A percentile compares a stretch with the other conserved stretches of the same genome.
These are phyloP conservation scores for Podarcis siculus DNA, from an alignment of 2,797 vertebrate species.

Conservation along the genomic window DNA sequence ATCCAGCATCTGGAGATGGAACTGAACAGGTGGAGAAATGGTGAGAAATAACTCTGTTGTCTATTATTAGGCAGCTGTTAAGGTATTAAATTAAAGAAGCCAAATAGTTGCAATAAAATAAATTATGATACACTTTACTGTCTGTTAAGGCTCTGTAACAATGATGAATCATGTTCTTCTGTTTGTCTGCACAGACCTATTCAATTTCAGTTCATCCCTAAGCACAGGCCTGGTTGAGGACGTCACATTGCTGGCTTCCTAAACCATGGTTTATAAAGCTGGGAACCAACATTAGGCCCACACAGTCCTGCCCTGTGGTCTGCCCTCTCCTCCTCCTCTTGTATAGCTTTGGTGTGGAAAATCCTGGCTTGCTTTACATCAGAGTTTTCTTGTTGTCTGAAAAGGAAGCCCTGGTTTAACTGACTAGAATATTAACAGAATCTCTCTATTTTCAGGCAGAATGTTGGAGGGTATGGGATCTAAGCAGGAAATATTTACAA, in stretches of 20 bases:
- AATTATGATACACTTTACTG: background rate
- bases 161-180: background rate
- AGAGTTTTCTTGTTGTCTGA: background rate
- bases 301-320: background rate
- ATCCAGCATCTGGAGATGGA: slow-evolving; percentile 93
- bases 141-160: background rate
- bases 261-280: background rate
- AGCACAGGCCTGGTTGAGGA: background rate
- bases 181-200: background rate
- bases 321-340: background rate
- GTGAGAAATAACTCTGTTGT: slow-evolving; percentile 72
- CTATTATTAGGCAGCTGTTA: background rate
- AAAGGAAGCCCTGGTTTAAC: background rate
- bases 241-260: background rate
- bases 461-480: too few species aligned
- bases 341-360: background rate
- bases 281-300: background rate
- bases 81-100: background rate
- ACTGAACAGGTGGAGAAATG: slow-evolving; percentile 94
- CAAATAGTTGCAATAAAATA: background rate
- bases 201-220: background rate
- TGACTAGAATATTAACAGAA: background rate
- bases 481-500: too few species aligned
- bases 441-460: too few species aligned
- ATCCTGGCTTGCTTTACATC: background rate